Percentiles rank a stretch among this genome's conserved stretches.
These are phyloP conservation scores for Ceyx melanurus DNA, from an alignment of 2,113 vertebrate species.

Conservation along the genomic window DNA sequence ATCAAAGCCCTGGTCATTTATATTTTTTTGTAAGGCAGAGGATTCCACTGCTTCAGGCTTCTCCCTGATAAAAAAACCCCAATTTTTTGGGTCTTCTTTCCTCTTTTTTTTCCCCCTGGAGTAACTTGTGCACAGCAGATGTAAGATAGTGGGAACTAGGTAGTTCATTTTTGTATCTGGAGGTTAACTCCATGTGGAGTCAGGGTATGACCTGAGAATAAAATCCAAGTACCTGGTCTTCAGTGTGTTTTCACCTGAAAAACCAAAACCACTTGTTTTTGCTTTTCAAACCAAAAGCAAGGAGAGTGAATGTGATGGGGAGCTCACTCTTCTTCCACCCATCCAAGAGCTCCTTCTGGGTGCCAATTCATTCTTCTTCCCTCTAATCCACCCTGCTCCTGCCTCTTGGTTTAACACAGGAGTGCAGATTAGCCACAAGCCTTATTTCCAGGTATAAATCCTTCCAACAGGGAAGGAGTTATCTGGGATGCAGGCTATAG, in stretches of 20 bases:
- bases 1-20: constrained; percentile 42
- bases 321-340: not conserved
- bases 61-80: constrained; percentile 37
- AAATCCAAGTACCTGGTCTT: constrained; percentile 10
- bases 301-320: not conserved
- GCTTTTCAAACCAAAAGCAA: not conserved
- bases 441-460: constrained; percentile 27
- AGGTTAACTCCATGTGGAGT: constrained; percentile 42
- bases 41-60: constrained; percentile 52
- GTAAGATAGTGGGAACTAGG: constrained; percentile 32
- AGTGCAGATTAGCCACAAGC: constrained; percentile 23
- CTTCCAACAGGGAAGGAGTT: constrained; percentile 8
- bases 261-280: no score
- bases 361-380: constrained; percentile 7
- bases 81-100: not conserved
- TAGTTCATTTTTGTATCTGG: constrained; percentile 32
- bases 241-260: constrained; percentile 42
- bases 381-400: constrained; percentile 16
- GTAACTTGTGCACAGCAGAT: constrained; percentile 17
- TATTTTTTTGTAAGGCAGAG: constrained; percentile 45
- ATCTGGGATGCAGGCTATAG: constrained; percentile 35
- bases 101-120: not conserved
- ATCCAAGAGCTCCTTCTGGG: not conserved
- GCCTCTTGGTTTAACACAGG: not conserved
- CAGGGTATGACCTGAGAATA: constrained; percentile 45